Evolutionary conservation across 1,140 invertebrate species (phyloP), one percentile per base, ranked within the genome.

Genomic region (Zophobas atratus): DNA sequence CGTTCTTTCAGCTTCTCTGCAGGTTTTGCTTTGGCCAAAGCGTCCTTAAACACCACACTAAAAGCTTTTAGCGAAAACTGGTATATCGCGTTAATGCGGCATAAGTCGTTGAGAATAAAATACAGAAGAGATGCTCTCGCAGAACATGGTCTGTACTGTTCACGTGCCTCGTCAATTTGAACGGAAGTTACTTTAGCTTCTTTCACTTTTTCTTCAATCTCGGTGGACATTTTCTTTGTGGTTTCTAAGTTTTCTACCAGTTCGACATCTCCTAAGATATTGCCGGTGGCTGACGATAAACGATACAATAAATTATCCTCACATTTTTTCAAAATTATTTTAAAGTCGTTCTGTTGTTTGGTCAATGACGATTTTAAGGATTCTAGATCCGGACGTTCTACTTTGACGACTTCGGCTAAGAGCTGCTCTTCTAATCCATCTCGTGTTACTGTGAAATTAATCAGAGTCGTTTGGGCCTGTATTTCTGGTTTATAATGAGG

Each of bases 401-500:
- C 93, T 88, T 96, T 96, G 0, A 99, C 97, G 5, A 98, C 97
- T 88, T 96, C 96, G 8, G 95, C 97, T 35, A 99, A 87, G 2
- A 99, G 85, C 86, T 99, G 97, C 85, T 98, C 97, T 87, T 99
- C 97, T 2, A 99, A 88, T 55, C 90, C 96, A 86, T 97, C 95
- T 81, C 92, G 91, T 0, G 97, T 99, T 0, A 99, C 97, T 38
- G 97, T 98, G 84, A 98, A 98, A 86, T 98, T 98, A 70, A 98
- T 98, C 1, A 98, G 88, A 1, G 97, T 98, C 20, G 95, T 96
- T 87, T 98, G 97, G 0, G 97, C 97, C 87, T 99, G 97, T 91
- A 98, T 96, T 88, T 99, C 97, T 0, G 97, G 97, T 84, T 97
- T 97, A 84, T 98, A 99, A 87, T 98, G 97, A 2, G 97, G 97